Base-by-base conservation (phyloP, 1,140 invertebrate genomes). In the Telenomus remus region DNA sequence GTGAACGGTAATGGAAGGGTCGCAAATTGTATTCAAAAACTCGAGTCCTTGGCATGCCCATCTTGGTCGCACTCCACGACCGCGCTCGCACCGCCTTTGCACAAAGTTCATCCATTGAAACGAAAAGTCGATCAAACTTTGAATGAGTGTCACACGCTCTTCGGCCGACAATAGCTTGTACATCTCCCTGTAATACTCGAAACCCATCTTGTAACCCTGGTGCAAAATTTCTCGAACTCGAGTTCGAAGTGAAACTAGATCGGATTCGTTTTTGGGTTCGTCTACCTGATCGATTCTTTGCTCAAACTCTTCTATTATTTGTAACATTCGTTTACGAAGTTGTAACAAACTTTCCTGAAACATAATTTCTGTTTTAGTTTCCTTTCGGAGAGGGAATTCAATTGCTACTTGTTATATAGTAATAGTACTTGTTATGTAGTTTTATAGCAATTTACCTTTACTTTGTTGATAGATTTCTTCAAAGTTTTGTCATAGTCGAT, bases 101-200 rank as follows among this genome's bases (percentile, higher is more conserved):
- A 95, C 95, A 85, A 97, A 97, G 39, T 90, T 89, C 94, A 97
- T 97, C 96, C 96, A 97, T 76, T 94, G 90, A 64, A 91, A 89
- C 1, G 95, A 94, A 86, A 97, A 96, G 48, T 90, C 86, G 0
- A 96, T 91, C 47, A 96, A 89, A 44, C 89, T 88, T 5, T 81
- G 78, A 1, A 89, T 85, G 64, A 83, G 84, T 57, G 73, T 77
- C 39, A 69, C 80, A 54, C 82, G 82, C 27, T 88, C 85, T 10
- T 91, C 88, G 1, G 87, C 85, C 0, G 87, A 85, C 12, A 91
- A 89, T 7, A 95, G 84, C 13, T 92, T 90, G 46, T 91, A 92
- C 50, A 95, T 89, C 84, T 96, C 95, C 85, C 93, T 95, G 79
- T 96, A 92, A 81, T 96, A 96, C 91, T 96, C 95, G 86, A 97